Base-by-base conservation (phyloP, 2,113 vertebrate genomes). In the Eidolon helvum region DNA sequence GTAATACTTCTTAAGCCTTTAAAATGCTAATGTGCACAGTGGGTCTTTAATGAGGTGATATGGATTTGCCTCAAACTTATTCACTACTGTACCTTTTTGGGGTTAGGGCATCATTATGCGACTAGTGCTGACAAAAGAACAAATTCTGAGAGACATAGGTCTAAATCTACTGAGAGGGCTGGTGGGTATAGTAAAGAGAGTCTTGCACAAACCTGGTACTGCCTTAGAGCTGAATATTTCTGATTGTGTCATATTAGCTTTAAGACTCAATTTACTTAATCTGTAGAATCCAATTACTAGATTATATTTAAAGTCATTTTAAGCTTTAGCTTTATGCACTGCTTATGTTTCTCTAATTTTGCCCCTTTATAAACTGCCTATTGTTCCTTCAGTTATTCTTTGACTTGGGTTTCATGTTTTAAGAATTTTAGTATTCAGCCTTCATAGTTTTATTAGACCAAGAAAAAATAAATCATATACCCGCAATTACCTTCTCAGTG, bases 381-480 rank as follows among this genome's bases (percentile, higher is more conserved):
- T 89, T 97, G 66, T 96, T 86, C 84, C 28, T 72, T 75, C 63
- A 53, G 90, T 63, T 83, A n/a, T 86, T 93, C 40, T n/a, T 61
- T 45, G 33, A 82, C 72, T 78, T 86, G 75, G 66, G 78, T 68
- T 91, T 93, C 96, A 89, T 74, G 53, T 88, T 95, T 93, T 75
- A 78, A 89, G 78, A 79, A 75, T 88, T 95, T 91, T 91, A 95
- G 57, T 89, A 61, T 71, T 93, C 72, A 61, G 74, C 48, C 61
- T 95, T 83, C 91, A 40, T 38, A 89, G 63, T 88, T 97, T 98
- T 96, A 97, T 96, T 86, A 96, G 82, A 91, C 88, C 83, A 98
- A 96, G 94, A 98, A 96, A 97, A 97, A 96, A 98, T 97, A 97
- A 97, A 98, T 98, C 97, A 97, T 96, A 89, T 97, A 96, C 88